These are phyloP conservation scores for Drosophila koepferae DNA, from an alignment of 2,888 invertebrate species.

Conservation along the genomic window DNA sequence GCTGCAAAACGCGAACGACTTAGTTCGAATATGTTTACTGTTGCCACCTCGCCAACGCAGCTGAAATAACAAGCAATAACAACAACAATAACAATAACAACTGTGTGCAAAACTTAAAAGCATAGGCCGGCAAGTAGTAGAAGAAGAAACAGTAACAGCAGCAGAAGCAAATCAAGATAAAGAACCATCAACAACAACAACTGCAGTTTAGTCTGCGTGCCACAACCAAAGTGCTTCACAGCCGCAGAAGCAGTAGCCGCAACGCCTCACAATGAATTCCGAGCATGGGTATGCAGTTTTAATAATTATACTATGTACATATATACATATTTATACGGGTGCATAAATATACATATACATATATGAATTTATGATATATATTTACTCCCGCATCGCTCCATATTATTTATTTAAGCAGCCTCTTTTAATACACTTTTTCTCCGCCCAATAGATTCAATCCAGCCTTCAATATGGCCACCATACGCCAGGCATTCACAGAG, in stretches of 20 bases:
- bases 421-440: constrained; percentile 6
- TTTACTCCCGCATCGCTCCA: background rate
- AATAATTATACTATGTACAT: constrained; percentile 7
- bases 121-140: constrained; percentile 56
- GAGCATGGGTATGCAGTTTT: constrained; percentile 84
- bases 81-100: constrained; percentile 24
- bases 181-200: constrained; percentile 24
- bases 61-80: constrained; percentile 42
- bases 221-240: constrained; percentile 67
- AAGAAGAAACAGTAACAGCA: constrained; percentile 21
- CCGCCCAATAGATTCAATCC: constrained; percentile 91
- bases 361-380: background rate
- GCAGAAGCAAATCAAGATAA: constrained; percentile 19
- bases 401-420: background rate
- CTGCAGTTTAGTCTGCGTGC: constrained; percentile 49
- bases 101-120: constrained; percentile 20
- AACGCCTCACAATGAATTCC: constrained; percentile 84
- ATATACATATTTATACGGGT: background rate
- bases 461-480: constrained; percentile 96
- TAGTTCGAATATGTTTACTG: constrained; percentile 27
- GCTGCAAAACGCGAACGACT: constrained; percentile 5
- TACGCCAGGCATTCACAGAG: constrained; percentile 97
- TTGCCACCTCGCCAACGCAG: constrained; percentile 42
- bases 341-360: background rate
- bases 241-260: constrained; percentile 49